Percentiles rank a stretch among this genome's conserved stretches.
Evolutionary conservation across 2,797 vertebrate genomes (phyloP).

Genomic region (Phrynocephalus guinanensis): DNA sequence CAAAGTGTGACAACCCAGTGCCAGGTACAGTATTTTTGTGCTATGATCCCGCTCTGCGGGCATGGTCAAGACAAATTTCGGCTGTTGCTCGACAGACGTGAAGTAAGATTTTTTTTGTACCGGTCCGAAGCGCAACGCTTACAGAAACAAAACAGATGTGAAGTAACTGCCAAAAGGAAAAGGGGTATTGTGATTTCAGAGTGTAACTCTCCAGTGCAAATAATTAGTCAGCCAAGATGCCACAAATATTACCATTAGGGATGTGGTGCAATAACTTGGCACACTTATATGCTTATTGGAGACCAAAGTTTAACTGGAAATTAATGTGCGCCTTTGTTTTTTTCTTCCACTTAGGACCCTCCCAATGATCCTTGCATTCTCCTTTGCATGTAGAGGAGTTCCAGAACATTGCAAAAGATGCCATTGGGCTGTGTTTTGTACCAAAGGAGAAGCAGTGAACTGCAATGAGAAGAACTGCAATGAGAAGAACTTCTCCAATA

Average conservation of each 20-base stretch:
- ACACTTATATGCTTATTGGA: constrained; percentile 7
- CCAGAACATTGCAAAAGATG: constrained; percentile 1
- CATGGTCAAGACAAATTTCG: too few species aligned
- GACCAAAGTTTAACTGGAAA: constrained; percentile 45
- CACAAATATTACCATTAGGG: background rate
- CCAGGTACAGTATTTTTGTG: too few species aligned
- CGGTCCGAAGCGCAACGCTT: too few species aligned
- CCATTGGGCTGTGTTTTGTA: background rate
- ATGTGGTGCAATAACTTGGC: constrained; percentile 43
- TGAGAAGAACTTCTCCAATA: constrained; percentile 12
- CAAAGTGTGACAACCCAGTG: too few species aligned
- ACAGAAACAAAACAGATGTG: too few species aligned
- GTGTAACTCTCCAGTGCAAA: background rate
- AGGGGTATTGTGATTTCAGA: background rate
- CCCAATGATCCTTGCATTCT: constrained; percentile 38
- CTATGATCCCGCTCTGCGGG: too few species aligned
- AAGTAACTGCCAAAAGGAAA: too few species aligned
- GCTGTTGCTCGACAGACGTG: too few species aligned
- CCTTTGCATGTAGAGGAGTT: constrained; percentile 40
- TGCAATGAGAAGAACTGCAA: constrained; percentile 25
- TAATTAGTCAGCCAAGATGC: background rate
- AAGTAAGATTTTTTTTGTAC: too few species aligned
- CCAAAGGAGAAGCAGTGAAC: background rate
- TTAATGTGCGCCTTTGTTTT: constrained; percentile 26
- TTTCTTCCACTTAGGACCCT: constrained; percentile 46